Evolutionary conservation across 2,797 vertebrate species (phyloP).

Genomic region (Aldrovandia affinis): DNA sequence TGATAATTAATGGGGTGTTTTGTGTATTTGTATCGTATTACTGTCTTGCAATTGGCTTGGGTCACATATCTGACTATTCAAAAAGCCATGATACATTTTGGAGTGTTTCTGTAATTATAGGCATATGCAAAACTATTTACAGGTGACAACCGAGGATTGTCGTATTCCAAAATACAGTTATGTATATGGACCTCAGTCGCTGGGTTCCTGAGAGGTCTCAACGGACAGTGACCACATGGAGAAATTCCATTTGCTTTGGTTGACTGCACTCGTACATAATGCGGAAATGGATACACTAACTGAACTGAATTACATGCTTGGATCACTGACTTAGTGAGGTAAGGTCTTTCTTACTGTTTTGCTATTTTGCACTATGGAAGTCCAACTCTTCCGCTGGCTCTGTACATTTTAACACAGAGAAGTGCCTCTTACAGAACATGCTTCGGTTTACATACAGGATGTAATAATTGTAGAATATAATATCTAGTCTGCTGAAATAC

Average conservation of each 20-base stretch:
- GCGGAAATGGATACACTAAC: neutral
- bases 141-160: neutral
- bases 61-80: neutral
- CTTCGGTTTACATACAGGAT: constrained; percentile 41
- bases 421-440: constrained; percentile 45
- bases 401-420: constrained; percentile 28
- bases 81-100: no score
- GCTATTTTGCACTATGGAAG: neutral
- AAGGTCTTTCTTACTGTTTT: no score
- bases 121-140: neutral
- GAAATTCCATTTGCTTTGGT: neutral
- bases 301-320: neutral
- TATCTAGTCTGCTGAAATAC: neutral
- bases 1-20: no score
- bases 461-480: neutral
- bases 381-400: no score
- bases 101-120: neutral
- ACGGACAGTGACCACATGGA: neutral
- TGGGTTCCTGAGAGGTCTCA: neutral
- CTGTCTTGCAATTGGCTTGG: neutral
- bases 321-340: no score
- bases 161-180: neutral
- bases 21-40: neutral
- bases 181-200: neutral
- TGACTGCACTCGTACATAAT: neutral